These are phyloP conservation scores for Rhipidura dahli DNA, from an alignment of 2,113 vertebrate genomes.

Conservation along the genomic window DNA sequence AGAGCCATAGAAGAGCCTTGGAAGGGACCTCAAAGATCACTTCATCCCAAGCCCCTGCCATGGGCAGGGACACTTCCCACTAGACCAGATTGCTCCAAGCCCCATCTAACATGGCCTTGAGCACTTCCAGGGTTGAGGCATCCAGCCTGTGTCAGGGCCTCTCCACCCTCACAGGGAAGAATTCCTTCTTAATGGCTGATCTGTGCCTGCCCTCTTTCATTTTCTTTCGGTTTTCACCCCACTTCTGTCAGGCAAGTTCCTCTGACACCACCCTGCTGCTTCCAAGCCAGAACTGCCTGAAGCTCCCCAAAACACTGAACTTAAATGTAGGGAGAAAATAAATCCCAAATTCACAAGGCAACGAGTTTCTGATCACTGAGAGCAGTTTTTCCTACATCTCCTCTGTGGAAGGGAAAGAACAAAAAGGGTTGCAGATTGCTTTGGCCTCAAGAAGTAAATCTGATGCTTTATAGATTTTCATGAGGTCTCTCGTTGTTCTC, in stretches of 20 bases:
- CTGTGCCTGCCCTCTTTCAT: not conserved
- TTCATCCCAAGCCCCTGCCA: not conserved
- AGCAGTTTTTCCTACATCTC: not conserved
- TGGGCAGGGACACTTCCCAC: not conserved
- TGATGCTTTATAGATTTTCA: not conserved
- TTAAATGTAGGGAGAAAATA: not conserved
- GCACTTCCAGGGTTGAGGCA: not conserved
- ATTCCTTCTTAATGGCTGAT: not conserved
- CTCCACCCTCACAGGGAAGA: not conserved
- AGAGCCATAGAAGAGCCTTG: not conserved
- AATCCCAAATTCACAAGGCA: not conserved
- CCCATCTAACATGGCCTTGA: not conserved
- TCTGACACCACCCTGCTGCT: fast-evolving
- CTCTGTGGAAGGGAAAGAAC: not conserved
- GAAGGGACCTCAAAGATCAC: not conserved
- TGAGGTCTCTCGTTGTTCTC: not conserved
- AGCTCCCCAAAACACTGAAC: not conserved
- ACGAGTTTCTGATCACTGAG: not conserved
- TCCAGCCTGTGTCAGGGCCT: not conserved
- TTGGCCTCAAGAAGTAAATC: slow-evolving; percentile 6
- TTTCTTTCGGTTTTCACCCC: not conserved
- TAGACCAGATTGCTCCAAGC: not conserved
- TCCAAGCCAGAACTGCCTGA: not conserved
- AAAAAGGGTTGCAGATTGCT: not conserved
- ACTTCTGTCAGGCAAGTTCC: not conserved